phyloP scores from a whole-genome alignment of 2,888 invertebrate species.

The Galeopsomyia nigrocyanea region DNA sequence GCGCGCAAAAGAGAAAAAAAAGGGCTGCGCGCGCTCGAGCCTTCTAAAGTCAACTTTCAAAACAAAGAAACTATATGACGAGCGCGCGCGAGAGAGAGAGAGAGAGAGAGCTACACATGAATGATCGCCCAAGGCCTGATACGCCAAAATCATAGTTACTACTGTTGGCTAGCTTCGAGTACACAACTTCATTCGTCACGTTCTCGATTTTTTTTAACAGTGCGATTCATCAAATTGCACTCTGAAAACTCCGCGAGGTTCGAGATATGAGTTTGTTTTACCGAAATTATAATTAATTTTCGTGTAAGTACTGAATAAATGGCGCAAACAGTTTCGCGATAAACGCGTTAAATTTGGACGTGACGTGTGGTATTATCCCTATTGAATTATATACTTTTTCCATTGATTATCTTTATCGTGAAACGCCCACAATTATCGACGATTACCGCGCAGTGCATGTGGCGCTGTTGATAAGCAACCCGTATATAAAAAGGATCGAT shows the following conservation, averaged over 20 bases:
- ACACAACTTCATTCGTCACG: too few species aligned
- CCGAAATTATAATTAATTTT: conserved; percentile 3
- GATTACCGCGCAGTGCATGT: background rate
- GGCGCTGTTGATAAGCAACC: too few species aligned
- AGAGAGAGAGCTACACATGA: too few species aligned
- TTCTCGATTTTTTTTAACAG: too few species aligned
- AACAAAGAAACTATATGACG: conserved; percentile 32
- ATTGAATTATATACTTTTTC: background rate
- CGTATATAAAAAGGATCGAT: too few species aligned
- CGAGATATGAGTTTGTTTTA: background rate
- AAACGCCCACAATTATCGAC: conserved; percentile 11
- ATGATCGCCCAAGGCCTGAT: conserved; percentile 18
- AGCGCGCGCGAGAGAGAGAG: background rate
- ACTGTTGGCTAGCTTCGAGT: too few species aligned
- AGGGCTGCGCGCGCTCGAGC: conserved; percentile 10
- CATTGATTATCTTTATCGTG: background rate
- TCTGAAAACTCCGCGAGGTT: too few species aligned
- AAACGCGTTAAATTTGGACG: background rate
- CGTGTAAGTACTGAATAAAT: conserved; percentile 5
- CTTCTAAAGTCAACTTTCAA: conserved; percentile 34
- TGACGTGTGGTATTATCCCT: background rate
- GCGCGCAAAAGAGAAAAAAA: too few species aligned
- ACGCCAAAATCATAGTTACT: background rate
- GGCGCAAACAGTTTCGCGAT: background rate
- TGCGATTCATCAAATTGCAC: too few species aligned